These are phyloP conservation scores for Maccullochella peelii DNA, from an alignment of 2,113 vertebrate species.

Conservation along the genomic window DNA sequence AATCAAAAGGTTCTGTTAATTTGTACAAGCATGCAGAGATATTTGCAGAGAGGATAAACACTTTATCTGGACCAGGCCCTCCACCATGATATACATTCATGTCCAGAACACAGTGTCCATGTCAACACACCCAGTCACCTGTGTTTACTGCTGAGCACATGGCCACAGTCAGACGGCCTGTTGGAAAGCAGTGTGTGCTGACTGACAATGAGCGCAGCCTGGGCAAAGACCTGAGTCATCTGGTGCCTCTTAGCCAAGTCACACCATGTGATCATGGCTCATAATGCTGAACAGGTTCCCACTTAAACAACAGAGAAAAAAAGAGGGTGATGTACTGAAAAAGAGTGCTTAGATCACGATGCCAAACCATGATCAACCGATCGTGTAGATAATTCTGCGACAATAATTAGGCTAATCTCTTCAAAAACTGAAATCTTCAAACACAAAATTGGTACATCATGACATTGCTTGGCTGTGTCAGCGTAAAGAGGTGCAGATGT, in stretches of 20 bases:
- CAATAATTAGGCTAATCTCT: background rate
- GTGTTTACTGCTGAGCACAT: slow-evolving; percentile 66
- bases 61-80: background rate
- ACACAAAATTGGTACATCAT: background rate
- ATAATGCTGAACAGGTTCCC: slow-evolving; percentile 65
- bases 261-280: slow-evolving; percentile 62
- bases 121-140: slow-evolving; percentile 47
- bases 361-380: background rate
- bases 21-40: background rate
- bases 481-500: slow-evolving; percentile 34
- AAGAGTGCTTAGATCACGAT: background rate
- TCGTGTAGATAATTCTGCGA: background rate
- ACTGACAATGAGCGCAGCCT: slow-evolving; percentile 67
- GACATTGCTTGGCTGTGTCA: slow-evolving; percentile 6
- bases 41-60: slow-evolving; percentile 1
- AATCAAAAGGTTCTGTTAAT: background rate
- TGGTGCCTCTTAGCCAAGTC: slow-evolving; percentile 63
- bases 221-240: slow-evolving; percentile 77
- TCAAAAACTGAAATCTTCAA: slow-evolving; percentile 8
- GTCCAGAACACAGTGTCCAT: slow-evolving; percentile 32
- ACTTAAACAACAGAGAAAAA: slow-evolving; percentile 26
- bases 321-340: slow-evolving; percentile 14
- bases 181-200: slow-evolving; percentile 48
- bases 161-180: slow-evolving; percentile 61
- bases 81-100: background rate